phyloP scores from a whole-genome alignment of 2,888 invertebrate genomes.

The Choreutis nemorana region DNA sequence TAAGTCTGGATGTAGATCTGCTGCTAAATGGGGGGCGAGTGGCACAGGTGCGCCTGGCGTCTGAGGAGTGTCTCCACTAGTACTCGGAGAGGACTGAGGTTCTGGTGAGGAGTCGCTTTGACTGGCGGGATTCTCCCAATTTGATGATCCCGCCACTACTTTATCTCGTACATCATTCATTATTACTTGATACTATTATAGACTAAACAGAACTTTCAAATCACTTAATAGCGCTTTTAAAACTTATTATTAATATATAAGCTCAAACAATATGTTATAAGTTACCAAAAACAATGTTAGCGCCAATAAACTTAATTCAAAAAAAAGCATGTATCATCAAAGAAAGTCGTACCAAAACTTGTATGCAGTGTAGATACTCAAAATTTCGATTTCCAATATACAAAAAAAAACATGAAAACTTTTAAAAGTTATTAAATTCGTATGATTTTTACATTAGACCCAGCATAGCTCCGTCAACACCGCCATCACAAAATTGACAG shows the following conservation, averaged over 20 bases:
- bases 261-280: conserved; percentile 27
- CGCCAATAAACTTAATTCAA: conserved; percentile 33
- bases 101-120: conserved; percentile 55
- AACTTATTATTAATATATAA: too few relatives aligned
- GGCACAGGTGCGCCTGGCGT: conserved; percentile 69
- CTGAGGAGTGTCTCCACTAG: conserved; percentile 57
- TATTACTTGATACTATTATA: conserved; percentile 21
- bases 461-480: conserved; percentile 54
- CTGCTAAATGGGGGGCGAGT: conserved; percentile 49
- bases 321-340: conserved; percentile 21
- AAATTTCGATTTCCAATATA: conserved; percentile 15
- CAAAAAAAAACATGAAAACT: conserved; percentile 22
- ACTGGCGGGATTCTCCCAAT: conserved; percentile 46
- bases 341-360: conserved; percentile 24
- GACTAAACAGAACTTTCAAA: conserved; percentile 5
- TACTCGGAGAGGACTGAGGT: conserved; percentile 48
- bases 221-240: conserved; percentile 5
- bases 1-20: conserved; percentile 56
- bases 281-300: conserved; percentile 40
- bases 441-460: conserved; percentile 32
- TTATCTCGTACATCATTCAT: conserved; percentile 65
- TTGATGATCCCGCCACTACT: conserved; percentile 54
- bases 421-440: conserved; percentile 30
- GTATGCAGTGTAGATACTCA: conserved; percentile 12
- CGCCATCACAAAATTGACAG: conserved; percentile 44